These are phyloP conservation scores for Phalacrocorax carbo DNA, from an alignment of 2,113 vertebrate genomes.

Conservation along the genomic window DNA sequence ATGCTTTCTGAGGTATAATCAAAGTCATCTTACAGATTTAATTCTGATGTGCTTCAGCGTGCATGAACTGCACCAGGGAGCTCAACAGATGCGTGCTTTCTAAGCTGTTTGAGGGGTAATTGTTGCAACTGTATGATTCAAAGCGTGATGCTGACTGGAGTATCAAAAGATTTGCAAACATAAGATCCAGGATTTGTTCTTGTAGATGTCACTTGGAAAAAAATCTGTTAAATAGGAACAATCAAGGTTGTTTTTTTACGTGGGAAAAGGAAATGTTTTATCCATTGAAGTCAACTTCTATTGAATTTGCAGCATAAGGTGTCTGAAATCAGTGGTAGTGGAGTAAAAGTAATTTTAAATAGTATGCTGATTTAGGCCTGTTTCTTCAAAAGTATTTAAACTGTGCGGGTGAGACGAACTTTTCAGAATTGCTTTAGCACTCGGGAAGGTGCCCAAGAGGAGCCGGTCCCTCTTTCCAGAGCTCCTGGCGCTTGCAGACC, in stretches of 20 bases:
- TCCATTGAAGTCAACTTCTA: background rate
- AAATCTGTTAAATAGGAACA: background rate
- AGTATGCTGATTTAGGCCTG: background rate
- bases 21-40: rapidly evolving
- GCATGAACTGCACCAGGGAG: background rate
- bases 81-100: rapidly evolving
- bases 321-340: background rate
- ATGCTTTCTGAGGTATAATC: rapidly evolving
- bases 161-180: background rate
- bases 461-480: background rate
- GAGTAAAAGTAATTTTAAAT: background rate
- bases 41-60: rapidly evolving
- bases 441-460: background rate
- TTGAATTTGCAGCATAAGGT: background rate
- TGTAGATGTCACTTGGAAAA: background rate
- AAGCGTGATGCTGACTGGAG: background rate
- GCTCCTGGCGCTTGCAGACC: background rate
- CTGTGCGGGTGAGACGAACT: background rate
- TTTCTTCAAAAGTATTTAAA: background rate
- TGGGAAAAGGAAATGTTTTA: background rate
- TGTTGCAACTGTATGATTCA: background rate
- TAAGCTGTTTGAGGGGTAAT: background rate
- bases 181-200: background rate
- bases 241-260: background rate
- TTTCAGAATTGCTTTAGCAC: background rate